Percentiles rank a stretch among this genome's conserved stretches.
Conservation (phyloP, 2,113 vertebrate genomes). For the Peromyscus maniculatus region DNA sequence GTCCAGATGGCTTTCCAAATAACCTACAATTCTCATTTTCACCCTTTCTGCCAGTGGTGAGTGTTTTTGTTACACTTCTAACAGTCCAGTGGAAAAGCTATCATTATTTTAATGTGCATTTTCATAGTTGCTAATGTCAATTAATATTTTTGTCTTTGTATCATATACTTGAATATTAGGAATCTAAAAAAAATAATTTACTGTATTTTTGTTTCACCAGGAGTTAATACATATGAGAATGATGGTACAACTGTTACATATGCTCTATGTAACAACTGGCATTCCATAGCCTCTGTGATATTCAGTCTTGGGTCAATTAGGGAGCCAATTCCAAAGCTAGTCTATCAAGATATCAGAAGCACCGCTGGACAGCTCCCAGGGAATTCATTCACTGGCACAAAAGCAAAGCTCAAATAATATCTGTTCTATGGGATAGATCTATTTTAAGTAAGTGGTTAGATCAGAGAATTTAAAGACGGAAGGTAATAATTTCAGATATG, state of each 20-base stretch:
- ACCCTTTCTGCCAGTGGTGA: background rate
- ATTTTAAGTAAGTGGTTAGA: background rate
- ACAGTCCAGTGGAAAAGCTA: background rate
- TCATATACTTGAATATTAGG: background rate
- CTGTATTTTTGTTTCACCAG: background rate
- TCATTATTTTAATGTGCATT: conserved; percentile 47
- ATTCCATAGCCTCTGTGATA: background rate
- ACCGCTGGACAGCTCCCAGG: background rate
- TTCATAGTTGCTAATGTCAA: background rate
- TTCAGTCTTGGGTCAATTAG: conserved; percentile 13
- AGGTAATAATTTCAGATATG: background rate
- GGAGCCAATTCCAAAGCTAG: background rate
- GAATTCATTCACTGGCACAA: conserved; percentile 7
- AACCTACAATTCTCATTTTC: conserved; percentile 15
- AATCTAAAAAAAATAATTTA: background rate
- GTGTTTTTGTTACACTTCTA: conserved; percentile 42
- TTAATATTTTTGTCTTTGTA: conserved; percentile 22
- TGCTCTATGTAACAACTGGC: background rate
- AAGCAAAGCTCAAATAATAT: background rate
- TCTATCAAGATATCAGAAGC: background rate
- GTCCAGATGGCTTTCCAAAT: conserved; percentile 43
- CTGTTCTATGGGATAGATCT: background rate
- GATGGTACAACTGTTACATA: background rate
- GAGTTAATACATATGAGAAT: background rate
- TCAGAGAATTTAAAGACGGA: conserved; percentile 9